Percentiles rank a stretch among this genome's conserved stretches.
These are phyloP conservation scores for Volucella inflata DNA, from an alignment of 2,888 invertebrate genomes.

Conservation along the genomic window DNA sequence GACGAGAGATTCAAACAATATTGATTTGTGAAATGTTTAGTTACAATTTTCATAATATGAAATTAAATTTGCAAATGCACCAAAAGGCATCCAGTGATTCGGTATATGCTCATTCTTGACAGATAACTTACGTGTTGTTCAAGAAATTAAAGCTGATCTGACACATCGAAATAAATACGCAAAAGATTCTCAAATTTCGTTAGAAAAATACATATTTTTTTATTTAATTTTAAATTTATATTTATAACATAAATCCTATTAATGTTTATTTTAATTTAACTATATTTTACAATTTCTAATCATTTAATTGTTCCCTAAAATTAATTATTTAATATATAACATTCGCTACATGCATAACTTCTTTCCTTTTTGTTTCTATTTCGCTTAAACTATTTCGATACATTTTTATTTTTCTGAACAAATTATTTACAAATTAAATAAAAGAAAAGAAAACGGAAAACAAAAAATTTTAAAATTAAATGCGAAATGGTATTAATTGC, in stretches of 20 bases:
- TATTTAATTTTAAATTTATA: constrained; percentile 33
- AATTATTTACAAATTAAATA: constrained; percentile 60
- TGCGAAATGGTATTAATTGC: constrained; percentile 49
- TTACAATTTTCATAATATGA: no score
- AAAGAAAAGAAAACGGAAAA: not conserved
- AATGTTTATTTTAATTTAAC: constrained; percentile 23
- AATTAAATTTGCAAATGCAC: no score
- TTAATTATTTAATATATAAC: constrained; percentile 57
- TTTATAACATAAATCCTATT: constrained; percentile 45
- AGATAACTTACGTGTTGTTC: no score
- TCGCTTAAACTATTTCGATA: constrained; percentile 11
- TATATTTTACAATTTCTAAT: constrained; percentile 42
- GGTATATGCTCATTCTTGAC: no score
- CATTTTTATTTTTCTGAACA: constrained; percentile 9
- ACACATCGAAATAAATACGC: no score
- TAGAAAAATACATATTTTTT: constrained; percentile 24
- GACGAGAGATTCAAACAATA: no score
- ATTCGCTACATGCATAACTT: constrained; percentile 39
- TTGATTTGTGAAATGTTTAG: no score
- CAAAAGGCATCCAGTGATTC: no score
- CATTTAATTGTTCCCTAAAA: not conserved
- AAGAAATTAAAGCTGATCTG: no score
- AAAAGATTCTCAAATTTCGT: not conserved
- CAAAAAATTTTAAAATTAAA: constrained; percentile 32
- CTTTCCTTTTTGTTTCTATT: constrained; percentile 8